Percentiles rank a stretch among this genome's conserved stretches.
Conservation (phyloP, 2,797 vertebrate species). For the Cyprinodon diabolis region DNA sequence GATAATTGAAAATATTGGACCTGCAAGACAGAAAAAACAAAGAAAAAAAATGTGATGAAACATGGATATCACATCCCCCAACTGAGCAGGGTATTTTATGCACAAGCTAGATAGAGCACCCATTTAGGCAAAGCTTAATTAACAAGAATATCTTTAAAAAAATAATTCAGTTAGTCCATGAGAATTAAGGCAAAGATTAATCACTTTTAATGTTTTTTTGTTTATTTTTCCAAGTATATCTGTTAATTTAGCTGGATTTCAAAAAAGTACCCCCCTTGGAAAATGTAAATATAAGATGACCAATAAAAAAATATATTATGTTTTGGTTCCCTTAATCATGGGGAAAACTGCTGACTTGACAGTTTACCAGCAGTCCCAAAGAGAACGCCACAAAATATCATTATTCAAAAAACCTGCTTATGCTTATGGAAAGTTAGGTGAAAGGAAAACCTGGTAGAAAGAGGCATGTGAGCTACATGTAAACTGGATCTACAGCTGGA, state of each 20-base stretch:
- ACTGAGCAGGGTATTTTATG: not conserved
- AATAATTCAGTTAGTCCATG: not conserved
- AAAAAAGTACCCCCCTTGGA: not conserved
- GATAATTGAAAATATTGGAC: constrained; percentile 83
- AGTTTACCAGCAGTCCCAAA: not conserved
- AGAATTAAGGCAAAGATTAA: not conserved
- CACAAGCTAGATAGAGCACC: not conserved
- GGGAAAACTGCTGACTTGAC: not conserved
- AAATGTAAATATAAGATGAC: not conserved
- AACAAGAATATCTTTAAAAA: not conserved
- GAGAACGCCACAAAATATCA: not conserved
- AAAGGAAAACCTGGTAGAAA: not conserved
- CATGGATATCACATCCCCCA: not conserved
- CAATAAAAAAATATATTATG: not conserved
- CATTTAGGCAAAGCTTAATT: not conserved
- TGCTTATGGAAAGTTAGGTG: not conserved
- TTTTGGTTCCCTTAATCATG: not conserved
- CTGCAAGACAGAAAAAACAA: constrained; percentile 52
- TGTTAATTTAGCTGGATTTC: not conserved
- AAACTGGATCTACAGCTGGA: not conserved
- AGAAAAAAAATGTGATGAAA: constrained; percentile 2
- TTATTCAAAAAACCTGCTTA: not conserved
- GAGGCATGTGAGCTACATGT: too few relatives aligned
- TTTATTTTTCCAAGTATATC: not conserved
- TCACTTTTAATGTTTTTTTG: not conserved